These are phyloP conservation scores for Polylopha cassiicola DNA, from an alignment of 2,888 invertebrate species.

Conservation along the genomic window DNA sequence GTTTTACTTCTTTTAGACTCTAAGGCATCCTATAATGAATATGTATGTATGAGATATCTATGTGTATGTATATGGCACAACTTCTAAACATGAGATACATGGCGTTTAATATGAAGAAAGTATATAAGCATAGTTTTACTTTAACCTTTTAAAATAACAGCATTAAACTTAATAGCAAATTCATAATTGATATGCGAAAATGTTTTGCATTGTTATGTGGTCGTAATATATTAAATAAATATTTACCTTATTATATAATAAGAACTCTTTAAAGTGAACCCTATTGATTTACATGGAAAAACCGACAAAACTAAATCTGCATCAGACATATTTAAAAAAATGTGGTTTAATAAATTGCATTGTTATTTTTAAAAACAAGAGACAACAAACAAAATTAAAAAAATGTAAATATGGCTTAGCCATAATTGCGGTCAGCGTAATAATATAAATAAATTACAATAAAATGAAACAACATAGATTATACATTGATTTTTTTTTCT, in stretches of 20 bases:
- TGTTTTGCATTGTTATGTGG: too few species aligned
- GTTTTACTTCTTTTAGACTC: too few species aligned
- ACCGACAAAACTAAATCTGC: constrained; percentile 58
- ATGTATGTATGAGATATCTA: too few species aligned
- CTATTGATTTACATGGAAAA: constrained; percentile 26
- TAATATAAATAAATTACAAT: constrained; percentile 49
- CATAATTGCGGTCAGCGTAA: constrained; percentile 52
- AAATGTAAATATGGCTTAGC: constrained; percentile 52
- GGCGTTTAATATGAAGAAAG: too few species aligned
- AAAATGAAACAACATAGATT: constrained; percentile 48
- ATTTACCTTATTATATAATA: too few species aligned
- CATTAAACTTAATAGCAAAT: constrained; percentile 11
- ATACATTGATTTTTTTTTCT: constrained; percentile 56
- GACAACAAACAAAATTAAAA: constrained; percentile 58
- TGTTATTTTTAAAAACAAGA: constrained; percentile 57
- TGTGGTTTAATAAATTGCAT: constrained; percentile 51
- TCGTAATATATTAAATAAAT: too few species aligned
- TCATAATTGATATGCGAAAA: too few species aligned
- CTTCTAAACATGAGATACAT: too few species aligned
- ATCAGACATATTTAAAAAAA: constrained; percentile 50
- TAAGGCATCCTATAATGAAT: too few species aligned
- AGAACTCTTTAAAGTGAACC: constrained; percentile 8
- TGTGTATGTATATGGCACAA: too few species aligned
- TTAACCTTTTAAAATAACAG: too few species aligned
- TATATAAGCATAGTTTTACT: too few species aligned